Conservation (phyloP, 2,888 invertebrate genomes). For the Alloplasta piceator region DNA sequence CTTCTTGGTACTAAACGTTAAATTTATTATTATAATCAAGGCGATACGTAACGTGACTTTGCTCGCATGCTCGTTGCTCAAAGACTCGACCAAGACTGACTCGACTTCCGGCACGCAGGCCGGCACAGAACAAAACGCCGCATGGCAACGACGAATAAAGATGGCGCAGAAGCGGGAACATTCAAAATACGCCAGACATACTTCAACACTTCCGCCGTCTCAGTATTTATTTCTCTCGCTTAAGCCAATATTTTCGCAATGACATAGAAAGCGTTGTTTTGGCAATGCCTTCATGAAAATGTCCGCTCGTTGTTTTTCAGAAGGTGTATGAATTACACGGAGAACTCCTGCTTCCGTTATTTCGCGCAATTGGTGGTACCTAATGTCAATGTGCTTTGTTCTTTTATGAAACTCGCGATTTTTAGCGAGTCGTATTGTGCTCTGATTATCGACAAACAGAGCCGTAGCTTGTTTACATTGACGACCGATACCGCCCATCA, state of each 20-base stretch:
- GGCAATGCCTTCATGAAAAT: constrained; percentile 38
- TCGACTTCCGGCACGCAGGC: too few relatives aligned
- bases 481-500: constrained; percentile 2
- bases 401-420: constrained; percentile 32
- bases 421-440: constrained; percentile 14
- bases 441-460: constrained; percentile 33
- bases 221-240: neutral
- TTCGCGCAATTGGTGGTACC: constrained; percentile 19
- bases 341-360: neutral
- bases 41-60: too few relatives aligned
- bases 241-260: constrained; percentile 10
- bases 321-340: neutral
- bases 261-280: neutral
- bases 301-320: constrained; percentile 21
- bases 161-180: too few relatives aligned
- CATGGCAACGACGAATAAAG: too few relatives aligned
- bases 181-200: too few relatives aligned
- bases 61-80: too few relatives aligned
- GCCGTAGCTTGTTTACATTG: neutral
- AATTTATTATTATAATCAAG: too few relatives aligned
- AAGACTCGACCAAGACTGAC: too few relatives aligned
- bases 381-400: constrained; percentile 32
- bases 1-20: too few relatives aligned
- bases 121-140: too few relatives aligned
- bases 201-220: too few relatives aligned